Conservation (phyloP, 2,888 invertebrate genomes). For the Cephus rjabovi region DNA sequence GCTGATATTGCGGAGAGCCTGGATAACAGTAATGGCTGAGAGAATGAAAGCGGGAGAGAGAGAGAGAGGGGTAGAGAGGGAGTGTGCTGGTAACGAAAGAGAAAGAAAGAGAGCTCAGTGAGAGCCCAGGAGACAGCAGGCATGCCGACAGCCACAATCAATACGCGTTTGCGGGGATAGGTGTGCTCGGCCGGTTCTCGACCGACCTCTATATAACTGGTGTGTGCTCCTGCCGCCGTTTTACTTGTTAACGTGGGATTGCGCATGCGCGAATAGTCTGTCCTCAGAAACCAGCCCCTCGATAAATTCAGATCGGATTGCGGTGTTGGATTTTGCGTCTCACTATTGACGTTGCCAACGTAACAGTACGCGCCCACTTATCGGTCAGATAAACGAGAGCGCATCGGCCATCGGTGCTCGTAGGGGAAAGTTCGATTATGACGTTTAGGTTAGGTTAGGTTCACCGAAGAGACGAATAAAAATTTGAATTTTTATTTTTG, state of each 20-base stretch:
- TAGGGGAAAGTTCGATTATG: not conserved
- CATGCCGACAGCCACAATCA: conserved; percentile 53
- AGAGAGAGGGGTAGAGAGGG: not conserved
- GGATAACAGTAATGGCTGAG: not conserved
- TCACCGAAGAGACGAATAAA: not conserved
- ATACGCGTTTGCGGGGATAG: conserved; percentile 56
- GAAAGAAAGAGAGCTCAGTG: conserved; percentile 11
- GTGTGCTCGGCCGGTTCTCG: conserved; percentile 41
- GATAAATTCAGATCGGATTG: conserved; percentile 15
- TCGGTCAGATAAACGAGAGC: conserved; percentile 5
- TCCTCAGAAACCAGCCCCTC: conserved; percentile 1
- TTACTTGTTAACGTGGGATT: not conserved
- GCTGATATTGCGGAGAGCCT: not conserved
- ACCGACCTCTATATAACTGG: conserved; percentile 26
- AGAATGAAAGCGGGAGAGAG: not conserved
- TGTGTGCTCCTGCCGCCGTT: not conserved
- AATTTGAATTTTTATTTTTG: too few relatives aligned
- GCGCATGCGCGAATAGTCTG: not conserved
- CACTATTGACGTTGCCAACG: not conserved
- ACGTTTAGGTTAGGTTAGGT: not conserved
- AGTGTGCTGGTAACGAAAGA: not conserved
- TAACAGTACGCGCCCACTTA: conserved; percentile 1
- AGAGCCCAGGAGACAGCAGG: conserved; percentile 10
- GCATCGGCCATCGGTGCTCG: not conserved
- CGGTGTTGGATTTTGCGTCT: not conserved